Conservation (phyloP, 2,113 vertebrate genomes). For the Vicugna pacos region DNA sequence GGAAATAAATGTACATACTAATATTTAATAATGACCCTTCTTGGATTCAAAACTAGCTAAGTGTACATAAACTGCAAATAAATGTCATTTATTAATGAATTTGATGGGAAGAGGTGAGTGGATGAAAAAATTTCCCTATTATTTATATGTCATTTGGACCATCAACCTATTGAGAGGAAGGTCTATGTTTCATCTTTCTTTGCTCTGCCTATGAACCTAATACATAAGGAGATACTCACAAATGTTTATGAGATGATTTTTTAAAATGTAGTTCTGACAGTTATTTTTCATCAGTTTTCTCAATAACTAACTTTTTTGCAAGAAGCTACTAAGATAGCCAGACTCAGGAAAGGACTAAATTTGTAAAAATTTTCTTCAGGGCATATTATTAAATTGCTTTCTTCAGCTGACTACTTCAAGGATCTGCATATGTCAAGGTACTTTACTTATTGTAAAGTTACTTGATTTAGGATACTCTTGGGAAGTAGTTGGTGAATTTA, state of each 20-base stretch:
- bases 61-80: neutral
- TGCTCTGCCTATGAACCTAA: neutral
- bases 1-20: neutral
- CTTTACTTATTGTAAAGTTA: conserved; percentile 39
- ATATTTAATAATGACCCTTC: neutral
- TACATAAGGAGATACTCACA: neutral
- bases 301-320: neutral
- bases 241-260: conserved; percentile 12
- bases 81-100: neutral
- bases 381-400: conserved; percentile 49
- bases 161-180: neutral
- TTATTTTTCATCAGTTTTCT: neutral
- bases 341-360: neutral
- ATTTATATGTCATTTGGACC: neutral
- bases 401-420: conserved; percentile 42
- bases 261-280: neutral
- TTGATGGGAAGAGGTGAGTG: neutral
- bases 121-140: neutral
- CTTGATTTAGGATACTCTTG: neutral
- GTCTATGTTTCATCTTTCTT: neutral
- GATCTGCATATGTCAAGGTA: neutral
- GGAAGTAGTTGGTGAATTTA: conserved; percentile 15
- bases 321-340: neutral
- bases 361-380: conserved; percentile 38
- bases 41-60: neutral